Evolutionary conservation across 2,888 invertebrate species (phyloP), one percentile per base, ranked within the genome.

Genomic region (Philaethria dido): DNA sequence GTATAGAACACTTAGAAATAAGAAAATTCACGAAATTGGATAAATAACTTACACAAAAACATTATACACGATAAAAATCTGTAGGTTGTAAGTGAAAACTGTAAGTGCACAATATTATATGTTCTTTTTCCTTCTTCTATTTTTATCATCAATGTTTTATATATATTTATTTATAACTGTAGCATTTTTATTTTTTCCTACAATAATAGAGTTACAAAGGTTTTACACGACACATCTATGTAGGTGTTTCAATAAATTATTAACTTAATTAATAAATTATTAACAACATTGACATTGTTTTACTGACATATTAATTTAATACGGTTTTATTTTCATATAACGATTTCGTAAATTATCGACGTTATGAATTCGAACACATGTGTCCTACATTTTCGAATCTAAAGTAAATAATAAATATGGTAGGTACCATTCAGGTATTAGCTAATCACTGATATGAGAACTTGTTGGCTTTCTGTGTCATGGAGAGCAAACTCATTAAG

Each of bases 391-490:
- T 59, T 47, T 47, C 36, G 52, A 59, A 64, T 47, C 16, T 39
- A 55, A 42, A 22, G 57, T 42, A 57, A 57, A 39, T 57, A 39
- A 42, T 57, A 39, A 22, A 16, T 42, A 18, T 29, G 33, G 20
- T 44, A 29, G 54, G 45, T 39, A 52, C 9, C 11, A 16, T 33
- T 29, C 47, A 62, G 9, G 68, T 71, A 73, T 64, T 69, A 72
- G 70, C 64, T 65, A 69, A 77, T 73, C 73, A 74, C 76, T 74
- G 71, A 80, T 80, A 80, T 78, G 75, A 78, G 78, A 84, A 87
- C 87, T 77, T 69, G 87, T 89, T 86, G 81, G 68, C 79, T 84
- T 87, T 84, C 83, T 88, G 84, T 89, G 89, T 91, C 90, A 91
- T 71, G 89, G 89, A 86, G 78, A 88, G 75, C 83, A 77, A 80